phyloP scores from a whole-genome alignment of 2,113 vertebrate species.

The Halcyon malimbica region DNA sequence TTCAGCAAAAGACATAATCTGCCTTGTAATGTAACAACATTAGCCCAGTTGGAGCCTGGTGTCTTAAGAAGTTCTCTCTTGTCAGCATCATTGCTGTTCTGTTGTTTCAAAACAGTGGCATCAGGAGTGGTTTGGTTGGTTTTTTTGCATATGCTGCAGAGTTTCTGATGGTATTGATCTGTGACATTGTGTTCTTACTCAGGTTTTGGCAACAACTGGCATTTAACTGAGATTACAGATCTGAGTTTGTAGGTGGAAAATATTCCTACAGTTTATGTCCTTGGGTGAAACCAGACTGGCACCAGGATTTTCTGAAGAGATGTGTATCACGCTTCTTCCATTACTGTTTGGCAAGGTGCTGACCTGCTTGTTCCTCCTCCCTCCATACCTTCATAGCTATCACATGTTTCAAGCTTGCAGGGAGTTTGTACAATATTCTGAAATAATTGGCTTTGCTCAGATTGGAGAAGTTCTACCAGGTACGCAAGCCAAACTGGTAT shows the following conservation, averaged over 20 bases:
- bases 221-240: not conserved
- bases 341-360: not conserved
- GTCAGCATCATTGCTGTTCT: not conserved
- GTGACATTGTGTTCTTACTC: not conserved
- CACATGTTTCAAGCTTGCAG: not conserved
- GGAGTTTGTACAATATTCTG: not conserved
- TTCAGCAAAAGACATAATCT: not conserved
- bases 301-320: not conserved
- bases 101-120: not conserved
- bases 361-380: not conserved
- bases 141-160: not conserved
- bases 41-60: not conserved
- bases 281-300: not conserved
- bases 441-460: not conserved
- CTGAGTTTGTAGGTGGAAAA: not conserved
- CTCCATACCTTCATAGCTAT: not conserved
- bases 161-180: not conserved
- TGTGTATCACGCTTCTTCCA: not conserved
- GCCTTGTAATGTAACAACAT: accelerated
- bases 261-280: not conserved
- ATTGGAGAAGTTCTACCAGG: not conserved
- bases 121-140: not conserved
- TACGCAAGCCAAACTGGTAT: not conserved
- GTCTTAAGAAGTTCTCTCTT: not conserved
- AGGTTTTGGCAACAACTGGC: not conserved